phyloP scores from a whole-genome alignment of 1,140 invertebrate genomes.

The Drosophila kikkawai region DNA sequence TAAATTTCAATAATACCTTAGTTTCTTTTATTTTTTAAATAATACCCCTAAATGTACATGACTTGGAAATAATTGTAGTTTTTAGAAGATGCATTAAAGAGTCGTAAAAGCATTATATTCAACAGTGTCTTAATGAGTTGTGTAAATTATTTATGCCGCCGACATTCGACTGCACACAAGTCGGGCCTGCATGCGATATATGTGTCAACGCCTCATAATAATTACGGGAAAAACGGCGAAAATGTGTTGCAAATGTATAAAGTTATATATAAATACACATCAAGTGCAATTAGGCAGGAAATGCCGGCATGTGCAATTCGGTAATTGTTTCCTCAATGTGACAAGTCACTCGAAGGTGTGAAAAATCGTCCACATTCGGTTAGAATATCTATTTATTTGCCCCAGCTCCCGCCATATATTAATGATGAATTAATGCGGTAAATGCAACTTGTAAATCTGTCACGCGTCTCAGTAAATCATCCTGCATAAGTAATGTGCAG shows the following conservation, averaged over 20 bases:
- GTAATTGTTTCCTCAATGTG: conserved; percentile 58
- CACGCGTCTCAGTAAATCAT: conserved; percentile 81
- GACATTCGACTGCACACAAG: conserved; percentile 15
- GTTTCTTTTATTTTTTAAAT: too few species aligned
- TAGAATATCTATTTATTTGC: background rate
- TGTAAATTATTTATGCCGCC: conserved; percentile 59
- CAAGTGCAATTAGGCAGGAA: conserved; percentile 67
- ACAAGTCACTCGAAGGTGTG: conserved; percentile 34
- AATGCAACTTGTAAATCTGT: conserved; percentile 83
- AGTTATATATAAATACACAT: conserved; percentile 25
- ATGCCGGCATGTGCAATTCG: conserved; percentile 49
- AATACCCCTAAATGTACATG: background rate
- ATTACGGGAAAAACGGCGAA: conserved; percentile 61
- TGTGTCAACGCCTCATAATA: conserved; percentile 68
- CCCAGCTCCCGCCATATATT: conserved; percentile 30
- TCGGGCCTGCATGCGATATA: conserved; percentile 60
- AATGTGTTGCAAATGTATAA: conserved; percentile 57
- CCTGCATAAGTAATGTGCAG: conserved; percentile 76
- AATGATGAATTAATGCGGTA: conserved; percentile 80
- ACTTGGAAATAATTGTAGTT: conserved; percentile 45
- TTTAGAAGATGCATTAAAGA: conserved; percentile 70
- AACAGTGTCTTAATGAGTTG: conserved; percentile 69
- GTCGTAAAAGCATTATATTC: conserved; percentile 77
- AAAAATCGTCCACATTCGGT: conserved; percentile 3
- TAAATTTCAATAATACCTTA: background rate